phyloP scores from a whole-genome alignment of 2,888 invertebrate species.

The Lymantria dispar region DNA sequence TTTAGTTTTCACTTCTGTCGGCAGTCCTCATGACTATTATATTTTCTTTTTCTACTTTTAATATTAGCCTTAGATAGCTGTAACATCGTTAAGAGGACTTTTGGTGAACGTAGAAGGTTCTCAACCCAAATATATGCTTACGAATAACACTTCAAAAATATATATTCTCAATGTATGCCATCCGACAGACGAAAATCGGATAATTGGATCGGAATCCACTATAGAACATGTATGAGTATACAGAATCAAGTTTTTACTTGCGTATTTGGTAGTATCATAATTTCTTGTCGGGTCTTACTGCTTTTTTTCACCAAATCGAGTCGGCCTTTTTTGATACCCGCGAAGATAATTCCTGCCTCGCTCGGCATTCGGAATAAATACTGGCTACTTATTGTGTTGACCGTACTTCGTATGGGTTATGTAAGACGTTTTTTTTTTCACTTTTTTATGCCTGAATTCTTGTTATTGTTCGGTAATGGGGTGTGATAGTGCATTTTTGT shows the following conservation, averaged over 20 bases:
- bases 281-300: slow-evolving; percentile 63
- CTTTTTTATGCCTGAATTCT: slow-evolving; percentile 41
- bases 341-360: slow-evolving; percentile 59
- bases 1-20: too few species aligned
- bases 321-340: slow-evolving; percentile 65
- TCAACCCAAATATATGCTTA: too few species aligned
- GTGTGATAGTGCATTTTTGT: slow-evolving; percentile 60
- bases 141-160: background rate
- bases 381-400: slow-evolving; percentile 47
- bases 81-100: too few species aligned
- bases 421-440: slow-evolving; percentile 40
- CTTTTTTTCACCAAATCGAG: slow-evolving; percentile 42
- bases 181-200: slow-evolving; percentile 40
- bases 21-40: too few species aligned
- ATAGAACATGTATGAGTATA: slow-evolving; percentile 44
- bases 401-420: slow-evolving; percentile 45
- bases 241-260: slow-evolving; percentile 61
- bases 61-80: too few species aligned
- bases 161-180: slow-evolving; percentile 39
- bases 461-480: slow-evolving; percentile 57
- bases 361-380: slow-evolving; percentile 58
- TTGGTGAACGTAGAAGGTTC: too few species aligned
- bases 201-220: slow-evolving; percentile 49
- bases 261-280: slow-evolving; percentile 79
- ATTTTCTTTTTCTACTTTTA: too few species aligned